A percentile compares a stretch with the other conserved stretches of the same genome.
These are phyloP conservation scores for Euborellia annulipes DNA, from an alignment of 1,140 invertebrate genomes.

Conservation along the genomic window DNA sequence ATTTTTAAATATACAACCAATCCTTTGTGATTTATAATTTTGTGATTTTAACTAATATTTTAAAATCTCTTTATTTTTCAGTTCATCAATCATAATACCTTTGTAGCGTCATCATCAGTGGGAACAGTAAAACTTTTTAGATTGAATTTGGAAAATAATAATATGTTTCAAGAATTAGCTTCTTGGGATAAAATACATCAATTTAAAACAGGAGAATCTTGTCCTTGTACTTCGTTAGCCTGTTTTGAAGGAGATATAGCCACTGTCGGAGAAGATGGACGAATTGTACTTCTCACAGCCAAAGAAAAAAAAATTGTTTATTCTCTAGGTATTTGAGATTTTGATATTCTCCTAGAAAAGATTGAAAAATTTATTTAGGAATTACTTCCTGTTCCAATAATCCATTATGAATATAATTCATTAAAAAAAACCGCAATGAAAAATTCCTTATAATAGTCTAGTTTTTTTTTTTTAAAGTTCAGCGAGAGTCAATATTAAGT, in stretches of 20 bases:
- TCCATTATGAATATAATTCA: no score
- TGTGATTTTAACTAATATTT: constrained; percentile 38
- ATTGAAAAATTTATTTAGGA: no score
- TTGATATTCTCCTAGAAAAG: no score
- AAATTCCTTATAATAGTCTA: no score
- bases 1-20: constrained; percentile 26
- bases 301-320: constrained; percentile 40
- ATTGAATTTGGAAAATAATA: constrained; percentile 34
- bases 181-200: constrained; percentile 47
- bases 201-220: constrained; percentile 30
- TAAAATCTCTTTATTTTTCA: constrained; percentile 17
- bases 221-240: constrained; percentile 49
- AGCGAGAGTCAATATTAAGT: no score
- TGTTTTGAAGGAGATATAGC: constrained; percentile 53
- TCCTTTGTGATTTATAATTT: constrained; percentile 33
- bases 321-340: constrained; percentile 34
- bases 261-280: constrained; percentile 70
- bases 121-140: constrained; percentile 45
- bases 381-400: no score
- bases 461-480: no score
- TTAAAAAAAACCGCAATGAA: no score
- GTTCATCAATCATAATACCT: constrained; percentile 44
- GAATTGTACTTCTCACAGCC: constrained; percentile 49
- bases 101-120: constrained; percentile 43
- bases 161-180: constrained; percentile 28